Base-by-base conservation (phyloP, 2,113 vertebrate genomes). In the Boulengeromyrus knoepffleri region DNA sequence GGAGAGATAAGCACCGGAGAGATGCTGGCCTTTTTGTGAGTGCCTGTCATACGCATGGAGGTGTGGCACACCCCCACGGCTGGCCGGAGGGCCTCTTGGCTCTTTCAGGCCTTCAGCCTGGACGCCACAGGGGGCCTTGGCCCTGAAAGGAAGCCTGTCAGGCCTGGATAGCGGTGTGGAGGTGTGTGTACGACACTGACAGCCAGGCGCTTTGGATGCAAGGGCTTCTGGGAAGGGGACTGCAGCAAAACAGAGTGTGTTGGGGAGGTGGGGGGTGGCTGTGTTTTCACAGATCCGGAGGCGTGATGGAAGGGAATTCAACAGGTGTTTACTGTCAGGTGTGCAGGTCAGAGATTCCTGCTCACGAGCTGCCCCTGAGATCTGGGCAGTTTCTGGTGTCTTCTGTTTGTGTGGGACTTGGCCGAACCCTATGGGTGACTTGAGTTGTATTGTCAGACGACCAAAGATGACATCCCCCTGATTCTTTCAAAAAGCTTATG, bases 111-210 rank as follows among this genome's bases (percentile, higher is more conserved):
- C 90, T 92, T 96, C 96, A 96, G 96, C 96, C 96, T 93, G 93
- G 89, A 94, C 97, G 96, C 98, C 97, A 96, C 97, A 95, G 98
- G 98, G 97, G 97, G 97, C 96, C 97, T 95, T 94, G 93, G 91
- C 94, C 93, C 95, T 98, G 97, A 98, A 98, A 98, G 94, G 95
- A 94, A 94, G 91, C 94, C 96, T 98, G 97, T 97, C 97, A 98
- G 95, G 94, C 95, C 96, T 89, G 96, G 90, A 94, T 95, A 93
- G 95, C 96, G 94, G 96, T 86, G 95, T 95, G 95, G 95, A 97
- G 42, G 96, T 96, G 97, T 97, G 97, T 96, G 97, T 97, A 97
- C 97, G 97, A 70, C 90, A 94, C 96, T 96, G 96, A 97, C 97
- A 97, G 94, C 96, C 97, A 97, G 96, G 96, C 97, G 96, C 96